Evolutionary conservation across 2,888 invertebrate species (phyloP), one percentile per base, ranked within the genome.

Genomic region (Germaria angustata): DNA sequence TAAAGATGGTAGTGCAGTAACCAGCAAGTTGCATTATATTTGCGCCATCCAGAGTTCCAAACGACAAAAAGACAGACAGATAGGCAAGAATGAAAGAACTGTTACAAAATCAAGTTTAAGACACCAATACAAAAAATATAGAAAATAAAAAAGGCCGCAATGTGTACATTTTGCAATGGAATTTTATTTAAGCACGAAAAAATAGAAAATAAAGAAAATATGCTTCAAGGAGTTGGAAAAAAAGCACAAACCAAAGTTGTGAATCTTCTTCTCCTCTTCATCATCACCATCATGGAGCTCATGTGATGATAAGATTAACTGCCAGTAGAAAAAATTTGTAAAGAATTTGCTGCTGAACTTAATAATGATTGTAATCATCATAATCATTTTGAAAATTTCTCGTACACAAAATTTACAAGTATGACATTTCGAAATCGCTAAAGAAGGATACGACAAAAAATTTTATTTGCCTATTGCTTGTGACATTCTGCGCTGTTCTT

Each of bases 81-180:
- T 75, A 76, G 75, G 75, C 66, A 75, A 66, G 79, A 79, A 79
- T 79, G 71, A 83, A 84, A 85, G 80, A 85, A 85, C 84, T 85
- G 84, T 85, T 85, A 85, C 81, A 84, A 85, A 85, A 85, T 77
- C 84, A 85, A 84, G 84, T 85, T 85, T 84, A 76, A 82, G 79
- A 84, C 84, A 84, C 80, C 77, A 77, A 82, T 84, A 59, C 63
- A 34, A 71, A 44, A 63, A n/a, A 46, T 20, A 65, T 28, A 51
- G 32, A 49, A 65, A 57, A 49, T 22, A 57, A 11, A 72, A 55
- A 57, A 65, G 72, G 57, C 65, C 71, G 71, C 72, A 72, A 65
- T 79, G 57, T 59, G 49, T 41, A 65, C 20, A 78, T 63, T 72
- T 79, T 79, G 11, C 71, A 79, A 66, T 59, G 79, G 79, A 80